Evolutionary conservation across 2,797 vertebrate species (phyloP).

Genomic region (Chaunax sp.): DNA sequence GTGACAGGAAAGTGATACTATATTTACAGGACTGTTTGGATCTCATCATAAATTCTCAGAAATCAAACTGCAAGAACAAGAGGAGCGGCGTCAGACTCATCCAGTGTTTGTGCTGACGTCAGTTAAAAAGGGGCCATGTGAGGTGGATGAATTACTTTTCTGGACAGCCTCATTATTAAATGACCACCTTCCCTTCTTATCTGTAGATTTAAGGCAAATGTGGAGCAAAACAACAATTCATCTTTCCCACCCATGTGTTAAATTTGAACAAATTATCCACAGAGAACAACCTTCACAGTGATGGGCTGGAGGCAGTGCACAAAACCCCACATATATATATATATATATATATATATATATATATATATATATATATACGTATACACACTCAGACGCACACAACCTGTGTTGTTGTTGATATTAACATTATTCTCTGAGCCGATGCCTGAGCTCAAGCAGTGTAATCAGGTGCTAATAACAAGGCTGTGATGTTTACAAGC

Average conservation of each 20-base stretch:
- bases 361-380: no score
- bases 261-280: slow-evolving; percentile 65
- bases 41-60: slow-evolving; percentile 2
- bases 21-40: no score
- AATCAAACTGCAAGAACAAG: slow-evolving; percentile 13
- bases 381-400: slow-evolving; percentile 10
- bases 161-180: slow-evolving; percentile 46
- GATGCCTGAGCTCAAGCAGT: slow-evolving; percentile 59
- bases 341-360: no score
- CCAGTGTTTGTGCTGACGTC: slow-evolving; percentile 25
- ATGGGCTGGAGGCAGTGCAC: slow-evolving; percentile 34
- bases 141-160: slow-evolving; percentile 17
- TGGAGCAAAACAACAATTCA: slow-evolving; percentile 39
- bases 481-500: slow-evolving; percentile 75
- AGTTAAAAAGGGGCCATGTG: slow-evolving; percentile 1
- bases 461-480: slow-evolving; percentile 80
- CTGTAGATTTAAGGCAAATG: slow-evolving; percentile 35
- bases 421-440: slow-evolving; percentile 60
- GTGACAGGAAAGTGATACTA: not conserved
- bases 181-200: slow-evolving; percentile 37
- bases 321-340: slow-evolving; percentile 3
- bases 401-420: slow-evolving; percentile 57
- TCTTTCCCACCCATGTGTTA: slow-evolving; percentile 60
- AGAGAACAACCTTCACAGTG: slow-evolving; percentile 51
- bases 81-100: slow-evolving; percentile 9